A percentile compares a stretch with the other conserved stretches of the same genome.
Evolutionary conservation across 2,113 vertebrate genomes (phyloP).

Genomic region (human): DNA sequence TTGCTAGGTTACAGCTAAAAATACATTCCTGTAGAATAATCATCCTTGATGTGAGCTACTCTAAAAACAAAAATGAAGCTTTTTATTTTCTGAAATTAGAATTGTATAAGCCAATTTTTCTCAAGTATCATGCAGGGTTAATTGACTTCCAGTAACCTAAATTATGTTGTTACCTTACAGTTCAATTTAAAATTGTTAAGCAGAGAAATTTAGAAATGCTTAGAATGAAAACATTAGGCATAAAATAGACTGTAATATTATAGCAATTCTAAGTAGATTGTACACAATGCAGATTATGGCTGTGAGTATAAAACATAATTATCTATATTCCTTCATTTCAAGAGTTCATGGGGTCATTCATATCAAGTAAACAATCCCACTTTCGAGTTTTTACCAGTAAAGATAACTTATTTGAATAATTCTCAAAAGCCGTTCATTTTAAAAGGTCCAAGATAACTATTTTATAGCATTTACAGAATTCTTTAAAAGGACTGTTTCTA

Average conservation of each 20-base stretch:
- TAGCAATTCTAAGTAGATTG: slow-evolving; percentile 46
- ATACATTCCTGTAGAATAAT: neutral
- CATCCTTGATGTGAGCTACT: slow-evolving; percentile 3
- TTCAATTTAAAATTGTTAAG: slow-evolving; percentile 76
- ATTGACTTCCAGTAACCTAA: slow-evolving; percentile 75
- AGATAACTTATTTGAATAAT: slow-evolving; percentile 52
- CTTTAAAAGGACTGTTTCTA: neutral
- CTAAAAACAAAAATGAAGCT: slow-evolving; percentile 43
- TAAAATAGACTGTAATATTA: slow-evolving; percentile 30
- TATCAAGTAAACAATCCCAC: slow-evolving; percentile 71
- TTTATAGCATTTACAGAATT: neutral
- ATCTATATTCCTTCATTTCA: slow-evolving; percentile 36
- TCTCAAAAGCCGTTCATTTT: neutral
- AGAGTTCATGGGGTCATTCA: slow-evolving; percentile 56
- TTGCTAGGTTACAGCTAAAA: slow-evolving; percentile 37
- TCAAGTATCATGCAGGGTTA: slow-evolving; percentile 72
- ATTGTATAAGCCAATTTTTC: slow-evolving; percentile 67
- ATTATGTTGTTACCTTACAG: slow-evolving; percentile 76
- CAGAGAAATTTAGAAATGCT: slow-evolving; percentile 50
- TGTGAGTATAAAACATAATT: slow-evolving; percentile 64
- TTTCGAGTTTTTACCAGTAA: neutral
- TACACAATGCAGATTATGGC: slow-evolving; percentile 26
- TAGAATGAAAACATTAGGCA: slow-evolving; percentile 61
- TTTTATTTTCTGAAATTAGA: slow-evolving; percentile 57
- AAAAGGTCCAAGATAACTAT: neutral